Evolutionary conservation across 2,113 vertebrate species (phyloP).

Genomic region (Lethenteron camtschaticum): DNA sequence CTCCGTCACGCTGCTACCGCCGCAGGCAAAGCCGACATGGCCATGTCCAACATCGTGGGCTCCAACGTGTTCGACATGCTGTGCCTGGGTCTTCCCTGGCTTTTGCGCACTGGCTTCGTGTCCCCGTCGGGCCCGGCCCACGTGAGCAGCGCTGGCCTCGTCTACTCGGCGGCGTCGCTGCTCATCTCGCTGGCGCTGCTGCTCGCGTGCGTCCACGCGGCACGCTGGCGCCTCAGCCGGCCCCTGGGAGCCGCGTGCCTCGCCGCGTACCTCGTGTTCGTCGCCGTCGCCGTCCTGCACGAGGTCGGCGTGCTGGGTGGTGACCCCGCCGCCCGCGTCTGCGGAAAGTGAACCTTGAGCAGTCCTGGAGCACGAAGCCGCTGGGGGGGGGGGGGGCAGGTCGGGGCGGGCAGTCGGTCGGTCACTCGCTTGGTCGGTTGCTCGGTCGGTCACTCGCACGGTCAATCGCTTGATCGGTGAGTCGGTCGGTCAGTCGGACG

Average conservation of each 20-base stretch:
- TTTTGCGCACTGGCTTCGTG: constrained; percentile 68
- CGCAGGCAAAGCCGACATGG: constrained; percentile 86
- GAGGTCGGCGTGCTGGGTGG: constrained; percentile 80
- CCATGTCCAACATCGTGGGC: constrained; percentile 90
- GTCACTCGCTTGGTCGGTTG: no score
- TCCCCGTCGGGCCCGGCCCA: constrained; percentile 38
- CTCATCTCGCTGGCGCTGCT: constrained; percentile 62
- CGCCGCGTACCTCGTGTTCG: constrained; percentile 48
- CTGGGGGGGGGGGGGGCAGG: no score
- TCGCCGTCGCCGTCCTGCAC: constrained; percentile 54
- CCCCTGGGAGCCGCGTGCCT: constrained; percentile 51
- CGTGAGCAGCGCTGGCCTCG: constrained; percentile 62
- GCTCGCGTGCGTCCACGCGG: constrained; percentile 50
- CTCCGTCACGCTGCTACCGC: background rate
- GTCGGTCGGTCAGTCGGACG: no score
- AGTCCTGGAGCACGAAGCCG: no score
- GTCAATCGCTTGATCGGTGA: no score
- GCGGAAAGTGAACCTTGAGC: background rate
- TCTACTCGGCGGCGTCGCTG: constrained; percentile 50
- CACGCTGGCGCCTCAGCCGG: constrained; percentile 73
- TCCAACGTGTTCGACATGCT: constrained; percentile 93
- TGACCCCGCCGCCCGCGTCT: constrained; percentile 25
- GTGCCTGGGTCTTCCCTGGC: constrained; percentile 79
- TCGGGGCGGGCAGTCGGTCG: no score
- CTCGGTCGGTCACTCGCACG: no score